These are phyloP conservation scores for Etia nguti DNA, from an alignment of 2,113 vertebrate species.

Conservation along the genomic window DNA sequence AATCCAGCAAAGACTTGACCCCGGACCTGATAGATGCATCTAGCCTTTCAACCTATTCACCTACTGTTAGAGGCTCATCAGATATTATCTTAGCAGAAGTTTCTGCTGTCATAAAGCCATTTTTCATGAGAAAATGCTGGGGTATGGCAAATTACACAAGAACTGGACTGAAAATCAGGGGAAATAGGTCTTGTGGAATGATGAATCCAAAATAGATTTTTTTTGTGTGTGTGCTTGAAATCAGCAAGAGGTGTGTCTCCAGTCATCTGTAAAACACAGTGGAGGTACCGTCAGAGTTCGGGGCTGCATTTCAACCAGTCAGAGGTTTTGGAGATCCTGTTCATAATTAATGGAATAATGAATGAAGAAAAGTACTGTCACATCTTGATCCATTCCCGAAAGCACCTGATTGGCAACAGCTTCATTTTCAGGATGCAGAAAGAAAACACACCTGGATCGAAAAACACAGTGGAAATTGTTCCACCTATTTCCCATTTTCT, in stretches of 20 bases:
- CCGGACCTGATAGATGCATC: background rate
- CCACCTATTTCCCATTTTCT: background rate
- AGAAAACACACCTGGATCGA: background rate
- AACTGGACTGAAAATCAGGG: background rate
- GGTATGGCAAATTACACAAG: background rate
- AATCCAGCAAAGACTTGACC: background rate
- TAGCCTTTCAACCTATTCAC: background rate
- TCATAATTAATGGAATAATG: background rate
- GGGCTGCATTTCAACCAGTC: background rate
- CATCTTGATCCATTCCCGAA: background rate
- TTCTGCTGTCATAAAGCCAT: background rate
- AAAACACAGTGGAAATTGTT: background rate
- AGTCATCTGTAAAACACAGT: background rate
- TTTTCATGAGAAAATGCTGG: background rate
- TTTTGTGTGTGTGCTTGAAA: background rate
- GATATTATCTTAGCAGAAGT: background rate
- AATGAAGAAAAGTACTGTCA: background rate
- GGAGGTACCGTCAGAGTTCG: background rate
- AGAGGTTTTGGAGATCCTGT: background rate
- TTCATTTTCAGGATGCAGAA: background rate
- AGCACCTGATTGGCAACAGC: background rate
- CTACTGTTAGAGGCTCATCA: background rate
- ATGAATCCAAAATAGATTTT: background rate
- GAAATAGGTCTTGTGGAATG: background rate
- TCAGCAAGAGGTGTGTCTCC: background rate